Conservation (phyloP, 2,797 vertebrate genomes). For the Hyperoplus immaculatus region DNA sequence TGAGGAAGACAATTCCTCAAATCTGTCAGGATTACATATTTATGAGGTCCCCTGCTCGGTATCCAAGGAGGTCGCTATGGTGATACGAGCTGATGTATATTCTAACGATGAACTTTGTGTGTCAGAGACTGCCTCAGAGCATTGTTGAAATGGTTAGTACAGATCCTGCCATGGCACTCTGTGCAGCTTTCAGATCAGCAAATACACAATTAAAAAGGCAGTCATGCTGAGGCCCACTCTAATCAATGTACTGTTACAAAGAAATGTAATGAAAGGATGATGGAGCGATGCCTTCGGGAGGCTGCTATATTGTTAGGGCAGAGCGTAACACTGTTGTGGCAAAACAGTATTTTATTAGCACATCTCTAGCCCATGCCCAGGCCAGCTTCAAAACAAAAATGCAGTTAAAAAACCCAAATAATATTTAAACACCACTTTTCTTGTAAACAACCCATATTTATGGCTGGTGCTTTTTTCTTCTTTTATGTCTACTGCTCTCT, state of each 20-base stretch:
- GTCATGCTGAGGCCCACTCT: constrained; percentile 77
- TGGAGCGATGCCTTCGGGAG: constrained; percentile 79
- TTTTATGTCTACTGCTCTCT: constrained; percentile 39
- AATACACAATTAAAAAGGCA: constrained; percentile 83
- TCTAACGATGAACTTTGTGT: constrained; percentile 80
- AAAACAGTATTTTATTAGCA: constrained; percentile 73
- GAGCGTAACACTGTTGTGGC: constrained; percentile 65
- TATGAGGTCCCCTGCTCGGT: constrained; percentile 82
- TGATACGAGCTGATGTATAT: constrained; percentile 84
- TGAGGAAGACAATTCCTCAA: constrained; percentile 85
- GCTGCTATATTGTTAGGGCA: constrained; percentile 67
- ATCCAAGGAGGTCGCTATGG: constrained; percentile 85
- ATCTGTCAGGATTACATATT: constrained; percentile 85
- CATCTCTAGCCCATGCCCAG: constrained; percentile 45
- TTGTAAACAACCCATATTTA: constrained; percentile 59
- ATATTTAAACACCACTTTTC: constrained; percentile 41
- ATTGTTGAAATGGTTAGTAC: constrained; percentile 72
- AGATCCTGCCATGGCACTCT: constrained; percentile 57
- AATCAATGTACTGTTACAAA: constrained; percentile 79
- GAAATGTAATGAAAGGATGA: constrained; percentile 80
- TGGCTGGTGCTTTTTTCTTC: constrained; percentile 35
- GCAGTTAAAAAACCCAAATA: constrained; percentile 38
- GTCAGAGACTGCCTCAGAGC: constrained; percentile 77
- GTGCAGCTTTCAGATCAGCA: constrained; percentile 71
- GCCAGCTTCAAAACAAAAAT: constrained; percentile 36